These are phyloP conservation scores for Chelonoidis abingdonii DNA, from an alignment of 2,113 vertebrate species.

Conservation along the genomic window DNA sequence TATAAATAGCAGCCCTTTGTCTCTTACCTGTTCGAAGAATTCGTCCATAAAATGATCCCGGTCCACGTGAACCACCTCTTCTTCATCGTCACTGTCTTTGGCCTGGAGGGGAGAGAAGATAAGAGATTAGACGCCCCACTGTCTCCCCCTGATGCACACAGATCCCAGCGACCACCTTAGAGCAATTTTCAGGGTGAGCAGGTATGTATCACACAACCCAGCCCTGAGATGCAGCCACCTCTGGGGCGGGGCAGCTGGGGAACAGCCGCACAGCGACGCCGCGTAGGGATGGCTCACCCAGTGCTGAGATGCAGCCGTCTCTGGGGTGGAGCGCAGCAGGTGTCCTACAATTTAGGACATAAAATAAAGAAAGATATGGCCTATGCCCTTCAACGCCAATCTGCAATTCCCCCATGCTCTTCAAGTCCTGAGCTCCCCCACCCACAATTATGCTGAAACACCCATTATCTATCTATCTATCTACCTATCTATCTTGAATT, in stretches of 20 bases:
- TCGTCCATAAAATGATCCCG: conserved; percentile 96
- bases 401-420: too few species aligned
- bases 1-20: not conserved
- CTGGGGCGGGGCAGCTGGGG: not conserved
- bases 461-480: too few species aligned
- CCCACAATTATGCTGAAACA: too few species aligned
- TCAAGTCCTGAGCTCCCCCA: too few species aligned
- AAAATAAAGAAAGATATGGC: not conserved
- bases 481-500: too few species aligned
- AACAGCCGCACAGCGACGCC: not conserved
- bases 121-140: not conserved
- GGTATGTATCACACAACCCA: not conserved
- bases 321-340: not conserved
- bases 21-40: conserved; percentile 93
- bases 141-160: not conserved
- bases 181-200: not conserved
- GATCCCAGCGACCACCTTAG: not conserved
- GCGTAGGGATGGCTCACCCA: not conserved
- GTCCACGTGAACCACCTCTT: conserved; percentile 94
- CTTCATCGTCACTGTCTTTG: conserved; percentile 96
- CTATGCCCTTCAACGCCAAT: not conserved
- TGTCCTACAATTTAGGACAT: not conserved
- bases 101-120: conserved; percentile 76
- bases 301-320: not conserved
- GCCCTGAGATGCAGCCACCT: not conserved